These are phyloP conservation scores for Vanessa cardui DNA, from an alignment of 2,888 invertebrate species.

Conservation along the genomic window DNA sequence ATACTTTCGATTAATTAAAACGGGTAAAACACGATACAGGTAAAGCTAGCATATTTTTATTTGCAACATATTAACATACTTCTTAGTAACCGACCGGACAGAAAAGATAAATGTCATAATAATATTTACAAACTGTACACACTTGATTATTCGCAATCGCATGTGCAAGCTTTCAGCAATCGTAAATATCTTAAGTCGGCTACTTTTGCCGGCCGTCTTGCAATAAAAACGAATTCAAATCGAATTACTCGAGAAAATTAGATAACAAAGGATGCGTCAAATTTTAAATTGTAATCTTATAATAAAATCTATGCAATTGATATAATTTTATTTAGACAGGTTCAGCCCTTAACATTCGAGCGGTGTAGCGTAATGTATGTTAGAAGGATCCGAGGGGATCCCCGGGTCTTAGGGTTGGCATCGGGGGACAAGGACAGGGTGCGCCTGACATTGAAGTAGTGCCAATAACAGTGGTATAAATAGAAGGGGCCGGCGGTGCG, in stretches of 20 bases:
- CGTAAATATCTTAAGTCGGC: conserved; percentile 41
- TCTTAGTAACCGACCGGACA: conserved; percentile 64
- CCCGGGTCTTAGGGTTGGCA: conserved; percentile 65
- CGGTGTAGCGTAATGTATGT: conserved; percentile 77
- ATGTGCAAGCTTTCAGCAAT: conserved; percentile 51
- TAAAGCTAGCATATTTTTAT: conserved; percentile 36
- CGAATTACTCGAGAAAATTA: conserved; percentile 9
- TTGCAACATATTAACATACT: conserved; percentile 50
- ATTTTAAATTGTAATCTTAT: conserved; percentile 72
- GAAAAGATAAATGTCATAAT: conserved; percentile 57
- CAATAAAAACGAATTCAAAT: conserved; percentile 3
- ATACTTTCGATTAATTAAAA: conserved; percentile 47
- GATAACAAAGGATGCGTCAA: conserved; percentile 58
- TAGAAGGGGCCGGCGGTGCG: conserved; percentile 72
- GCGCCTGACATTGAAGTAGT: conserved; percentile 84
- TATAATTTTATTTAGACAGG: conserved; percentile 70
- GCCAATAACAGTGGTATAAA: conserved; percentile 83
- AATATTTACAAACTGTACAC: conserved; percentile 63
- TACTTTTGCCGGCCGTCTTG: conserved; percentile 25
- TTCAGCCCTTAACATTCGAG: conserved; percentile 70
- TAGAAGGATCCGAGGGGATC: conserved; percentile 63
- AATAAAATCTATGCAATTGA: conserved; percentile 76
- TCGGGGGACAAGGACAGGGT: conserved; percentile 72
- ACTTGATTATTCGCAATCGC: conserved; percentile 34
- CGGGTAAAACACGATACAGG: conserved; percentile 40